Evolutionary conservation across 2,797 vertebrate species (phyloP).

Genomic region (Cossypha polioptera): DNA sequence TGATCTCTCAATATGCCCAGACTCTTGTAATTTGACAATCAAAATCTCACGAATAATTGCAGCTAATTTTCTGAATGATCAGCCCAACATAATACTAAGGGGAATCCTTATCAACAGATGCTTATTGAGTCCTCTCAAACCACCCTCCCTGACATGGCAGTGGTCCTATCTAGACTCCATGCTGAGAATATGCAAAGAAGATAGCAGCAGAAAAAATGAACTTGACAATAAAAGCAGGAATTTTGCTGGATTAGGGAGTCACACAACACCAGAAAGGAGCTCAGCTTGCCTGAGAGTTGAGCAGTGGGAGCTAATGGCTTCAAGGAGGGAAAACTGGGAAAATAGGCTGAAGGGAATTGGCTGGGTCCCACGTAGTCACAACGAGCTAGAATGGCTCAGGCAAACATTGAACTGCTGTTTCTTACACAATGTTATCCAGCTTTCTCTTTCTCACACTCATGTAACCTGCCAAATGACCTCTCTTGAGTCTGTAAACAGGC

Average conservation of each 20-base stretch:
- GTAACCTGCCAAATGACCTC: neutral
- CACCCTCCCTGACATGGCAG: neutral
- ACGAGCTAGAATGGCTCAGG: neutral
- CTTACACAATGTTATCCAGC: neutral
- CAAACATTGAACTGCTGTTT: neutral
- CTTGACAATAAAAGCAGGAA: neutral
- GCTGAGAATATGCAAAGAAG: neutral
- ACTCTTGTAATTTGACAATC: neutral
- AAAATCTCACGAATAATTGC: neutral
- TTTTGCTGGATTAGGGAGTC: neutral
- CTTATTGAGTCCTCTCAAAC: neutral
- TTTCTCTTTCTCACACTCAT: neutral
- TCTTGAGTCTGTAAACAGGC: fast-evolving
- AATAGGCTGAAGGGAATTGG: neutral
- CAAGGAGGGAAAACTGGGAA: fast-evolving
- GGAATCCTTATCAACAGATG: neutral
- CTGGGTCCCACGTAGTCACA: neutral
- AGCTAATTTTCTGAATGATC: neutral
- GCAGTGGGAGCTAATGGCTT: neutral
- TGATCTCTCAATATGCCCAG: neutral
- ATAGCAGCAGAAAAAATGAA: neutral
- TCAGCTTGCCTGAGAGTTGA: neutral
- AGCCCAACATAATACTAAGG: neutral
- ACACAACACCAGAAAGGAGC: neutral
- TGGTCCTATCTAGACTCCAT: neutral